Evolutionary conservation across 2,797 vertebrate species (phyloP).

Genomic region (Acestrorhynchus altus): DNA sequence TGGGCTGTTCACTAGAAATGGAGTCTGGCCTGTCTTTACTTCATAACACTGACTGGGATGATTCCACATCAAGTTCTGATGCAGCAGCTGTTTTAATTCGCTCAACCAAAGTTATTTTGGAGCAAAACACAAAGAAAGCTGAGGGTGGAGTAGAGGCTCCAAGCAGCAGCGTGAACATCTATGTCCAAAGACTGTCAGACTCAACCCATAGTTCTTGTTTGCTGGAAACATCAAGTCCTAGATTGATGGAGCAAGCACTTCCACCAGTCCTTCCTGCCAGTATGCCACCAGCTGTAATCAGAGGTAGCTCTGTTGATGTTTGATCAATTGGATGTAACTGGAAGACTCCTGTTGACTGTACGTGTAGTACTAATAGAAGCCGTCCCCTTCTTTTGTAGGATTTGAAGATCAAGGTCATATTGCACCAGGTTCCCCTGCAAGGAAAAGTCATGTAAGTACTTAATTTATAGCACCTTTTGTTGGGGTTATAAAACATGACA

Average conservation of each 20-base stretch:
- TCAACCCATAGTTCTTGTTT: conserved; percentile 38
- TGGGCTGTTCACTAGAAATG: conserved; percentile 21
- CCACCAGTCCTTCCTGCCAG: conserved; percentile 57
- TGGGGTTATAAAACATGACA: neutral
- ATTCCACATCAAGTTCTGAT: conserved; percentile 64
- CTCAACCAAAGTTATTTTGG: conserved; percentile 61
- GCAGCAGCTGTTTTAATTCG: conserved; percentile 72
- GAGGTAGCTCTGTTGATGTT: neutral
- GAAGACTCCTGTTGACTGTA: neutral
- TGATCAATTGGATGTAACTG: neutral
- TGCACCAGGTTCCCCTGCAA: conserved; percentile 12
- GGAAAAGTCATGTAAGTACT: conserved; percentile 9
- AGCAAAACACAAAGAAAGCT: conserved; percentile 1
- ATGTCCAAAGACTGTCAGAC: conserved; percentile 68
- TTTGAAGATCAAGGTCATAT: conserved; percentile 5
- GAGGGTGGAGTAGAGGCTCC: neutral
- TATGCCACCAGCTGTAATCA: conserved; percentile 18
- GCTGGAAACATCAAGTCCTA: conserved; percentile 6
- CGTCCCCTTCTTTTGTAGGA: neutral
- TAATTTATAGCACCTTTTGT: neutral
- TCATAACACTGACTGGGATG: conserved; percentile 46
- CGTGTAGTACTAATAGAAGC: neutral
- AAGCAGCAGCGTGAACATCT: conserved; percentile 50
- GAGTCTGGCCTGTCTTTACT: conserved; percentile 12
- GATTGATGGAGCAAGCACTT: conserved; percentile 3